A percentile compares a stretch with the other conserved stretches of the same genome.
phyloP scores from a whole-genome alignment of 2,797 vertebrate genomes.

The Caiman crocodilus region DNA sequence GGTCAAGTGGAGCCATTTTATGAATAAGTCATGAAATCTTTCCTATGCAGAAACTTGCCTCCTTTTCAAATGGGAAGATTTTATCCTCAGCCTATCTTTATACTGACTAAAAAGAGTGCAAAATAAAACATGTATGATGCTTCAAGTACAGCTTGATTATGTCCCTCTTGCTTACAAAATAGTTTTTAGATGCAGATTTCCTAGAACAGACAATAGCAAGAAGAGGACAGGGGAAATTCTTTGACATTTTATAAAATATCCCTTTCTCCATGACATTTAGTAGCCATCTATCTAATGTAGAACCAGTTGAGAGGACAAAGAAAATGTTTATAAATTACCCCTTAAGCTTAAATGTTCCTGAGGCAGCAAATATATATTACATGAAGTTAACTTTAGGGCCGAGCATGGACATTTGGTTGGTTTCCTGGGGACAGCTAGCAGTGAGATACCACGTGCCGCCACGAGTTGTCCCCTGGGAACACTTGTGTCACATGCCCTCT shows the following conservation, averaged over 20 bases:
- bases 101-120: not conserved
- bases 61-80: conserved; percentile 4
- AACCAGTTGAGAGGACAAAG: not conserved
- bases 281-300: not conserved
- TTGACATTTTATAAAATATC: not conserved
- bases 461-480: too few relatives aligned
- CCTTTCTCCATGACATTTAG: not conserved
- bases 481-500: too few relatives aligned
- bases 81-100: too few relatives aligned
- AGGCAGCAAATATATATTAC: not conserved
- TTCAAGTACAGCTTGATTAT: not conserved
- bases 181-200: not conserved
- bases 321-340: not conserved
- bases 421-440: too few relatives aligned
- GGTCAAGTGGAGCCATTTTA: conserved; percentile 18
- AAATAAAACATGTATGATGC: not conserved
- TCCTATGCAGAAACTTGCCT: conserved; percentile 20
- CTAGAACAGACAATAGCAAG: not conserved
- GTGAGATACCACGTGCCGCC: too few relatives aligned
- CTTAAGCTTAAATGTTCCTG: not conserved
- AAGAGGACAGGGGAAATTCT: not conserved
- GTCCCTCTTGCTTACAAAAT: not conserved
- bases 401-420: too few relatives aligned
- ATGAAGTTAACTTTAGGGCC: not conserved
- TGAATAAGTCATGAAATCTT: conserved; percentile 26